Evolutionary conservation across 2,113 vertebrate species (phyloP), one percentile per base, ranked within the genome.

Genomic region (Sigmodon hispidus): DNA sequence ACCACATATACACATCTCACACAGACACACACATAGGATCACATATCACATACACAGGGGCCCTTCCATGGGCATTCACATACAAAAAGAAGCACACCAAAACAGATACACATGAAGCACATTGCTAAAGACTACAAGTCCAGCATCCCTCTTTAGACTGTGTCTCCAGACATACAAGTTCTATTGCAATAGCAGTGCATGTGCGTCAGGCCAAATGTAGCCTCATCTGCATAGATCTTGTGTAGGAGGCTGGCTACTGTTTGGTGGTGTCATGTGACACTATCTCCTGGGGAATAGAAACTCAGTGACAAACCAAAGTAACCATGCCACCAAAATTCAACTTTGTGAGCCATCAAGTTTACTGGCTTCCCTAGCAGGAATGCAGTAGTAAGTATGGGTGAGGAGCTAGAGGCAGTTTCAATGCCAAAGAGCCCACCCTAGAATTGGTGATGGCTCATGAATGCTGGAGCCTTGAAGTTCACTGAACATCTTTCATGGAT

Each of bases 121-220:
- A 40, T 12, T 15, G 45, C 10, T 24, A 55, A 61, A 24, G 87
- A 34, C 7, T 0, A 17, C 24, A 63, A 36, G 8, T 36, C 45
- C 63, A 17, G 21, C 0, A 43, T 36, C 57, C 12, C 0, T 22
- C 10, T 31, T 11, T 26, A 61, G 31, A 48, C 15, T 1, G 5
- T n/a, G 5, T 45, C 50, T 93, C 26, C 59, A 9, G 61, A 65
- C 11, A 10, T 0, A 0, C 40, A 0, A 2, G 17, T 65, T 0
- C 2, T 0, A 16, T 8, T 36, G 15, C 29, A 7, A 17, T 0
- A 11, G 15, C 34, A 19, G 16, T 21, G 4, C 3, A 0, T 13
- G 22, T 34, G 15, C 19, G 5, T 15, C 5, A 9, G 50, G 52
- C 7, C 34, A 34, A 36, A 24, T 24, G 24, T 24, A 24, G 2